Evolutionary conservation across 2,113 vertebrate genomes (phyloP), one percentile per base, ranked within the genome.

Genomic region (Condylura cristata): DNA sequence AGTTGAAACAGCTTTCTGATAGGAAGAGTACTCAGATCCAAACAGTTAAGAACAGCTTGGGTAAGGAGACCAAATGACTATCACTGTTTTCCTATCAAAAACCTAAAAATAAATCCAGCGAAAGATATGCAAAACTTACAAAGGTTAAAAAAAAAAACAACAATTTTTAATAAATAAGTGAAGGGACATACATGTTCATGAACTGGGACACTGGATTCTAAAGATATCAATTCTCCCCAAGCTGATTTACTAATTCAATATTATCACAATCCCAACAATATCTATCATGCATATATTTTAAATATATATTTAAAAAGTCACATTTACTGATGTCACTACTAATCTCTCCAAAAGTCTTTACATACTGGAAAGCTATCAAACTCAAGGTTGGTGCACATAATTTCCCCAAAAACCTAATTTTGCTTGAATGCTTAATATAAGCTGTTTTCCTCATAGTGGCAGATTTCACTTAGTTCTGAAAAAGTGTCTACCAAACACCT

Each of bases 231-330:
- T 63, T 66, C 41, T 81, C 26, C 53, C 41, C 30, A 90, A 84
- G 94, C 18, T 61, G 48, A 86, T 92, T 89, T 83, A 82, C 24
- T 71, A 34, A 94, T 61, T 89, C 71, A 96, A 89, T 53, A 92
- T 9, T 71, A 65, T 85, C 65, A n/a, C 37, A 96, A 56, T 66
- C 63, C 63, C 85, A 84, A 8, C 30, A 94, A 74, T 48, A 89
- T 89, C 10, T 48, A 51, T 53, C 61, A 34, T 51, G 32, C 60
- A 37, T 44, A 51, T 37, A 17, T 68, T 56, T 8, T 85, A 13
- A 75, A 75, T 41, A 51, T 28, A 9, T 74, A 93, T 44, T 75
- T 81, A 26, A 32, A 66, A 86, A 32, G 39, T 34, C 39, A 60
- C 28, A 70, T 24, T 44, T 80, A 80, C 74, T 72, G 65, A 51